Base-by-base conservation (phyloP, 1,140 invertebrate species). In the Calephelis nemesis region DNA sequence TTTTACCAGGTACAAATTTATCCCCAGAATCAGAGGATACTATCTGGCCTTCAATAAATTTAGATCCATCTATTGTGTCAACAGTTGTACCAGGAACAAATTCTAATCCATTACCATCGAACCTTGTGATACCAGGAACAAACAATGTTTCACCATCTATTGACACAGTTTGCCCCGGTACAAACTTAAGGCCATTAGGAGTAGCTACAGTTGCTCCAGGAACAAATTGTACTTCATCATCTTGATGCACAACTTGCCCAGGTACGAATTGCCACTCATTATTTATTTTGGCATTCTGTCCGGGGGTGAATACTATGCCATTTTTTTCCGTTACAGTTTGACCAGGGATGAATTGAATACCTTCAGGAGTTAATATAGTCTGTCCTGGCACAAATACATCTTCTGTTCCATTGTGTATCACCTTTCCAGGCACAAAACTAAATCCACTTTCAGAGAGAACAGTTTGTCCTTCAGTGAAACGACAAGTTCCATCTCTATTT, bases 41-140 rank as follows among this genome's bases (percentile, higher is more conserved):
- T 63, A 95, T 91, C 83, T 95, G 94, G 7, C 95, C 95, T 87
- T 95, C 93, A 47, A 96, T 92, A 77, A 95, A 95, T 81, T 94
- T 94, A 0, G 91, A 83, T 19, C 95, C 94, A 71, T 94, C 92
- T 58, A 94, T 92, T 4, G 95, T 95, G 60, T 94, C 92, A 50
- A 96, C 90, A 47, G 93, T 94, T 47, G 94, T 93, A 7, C 95
- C 95, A n/a, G 95, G 93, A 30, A 95, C 79, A 78, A 96, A 96
- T 77, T 93, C 85, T 39, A 88, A 74, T n/a, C 75, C 77, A 70
- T 78, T 76, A 42, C 75, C 70, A 15, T 69, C 77, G 9, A 76
- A 74, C 81, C 79, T 87, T 0, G 92, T 92, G 30, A 95, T 81
- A 9, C 95, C 95, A 47, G 95, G 94, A 63, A 93, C 83, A 74